phyloP scores from a whole-genome alignment of 2,888 invertebrate genomes.

The Epicampocera succincta region DNA sequence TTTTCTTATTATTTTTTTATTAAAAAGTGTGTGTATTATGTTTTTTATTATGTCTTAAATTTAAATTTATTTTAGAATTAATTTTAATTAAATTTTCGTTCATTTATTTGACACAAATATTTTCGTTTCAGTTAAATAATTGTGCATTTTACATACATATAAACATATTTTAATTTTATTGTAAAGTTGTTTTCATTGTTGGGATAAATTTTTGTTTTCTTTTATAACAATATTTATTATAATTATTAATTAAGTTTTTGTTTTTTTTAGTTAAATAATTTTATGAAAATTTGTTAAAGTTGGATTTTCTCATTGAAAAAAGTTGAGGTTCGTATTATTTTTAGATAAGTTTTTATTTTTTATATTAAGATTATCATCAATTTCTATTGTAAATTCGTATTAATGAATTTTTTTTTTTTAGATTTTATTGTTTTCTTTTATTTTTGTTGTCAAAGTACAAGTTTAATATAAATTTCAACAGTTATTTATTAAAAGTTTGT shows the following conservation, averaged over 20 bases:
- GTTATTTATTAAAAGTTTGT: conserved; percentile 8
- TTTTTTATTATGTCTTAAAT: background rate
- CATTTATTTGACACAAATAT: conserved; percentile 60
- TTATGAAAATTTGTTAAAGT: conserved; percentile 52
- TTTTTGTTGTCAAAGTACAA: conserved; percentile 26
- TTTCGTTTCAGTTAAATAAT: conserved; percentile 41
- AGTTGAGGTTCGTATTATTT: conserved; percentile 39
- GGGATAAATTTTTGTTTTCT: conserved; percentile 9
- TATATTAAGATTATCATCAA: conserved; percentile 65
- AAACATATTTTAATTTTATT: conserved; percentile 53
- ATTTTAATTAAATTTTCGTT: conserved; percentile 22
- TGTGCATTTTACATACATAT: conserved; percentile 63
- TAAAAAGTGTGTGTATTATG: conserved; percentile 42
- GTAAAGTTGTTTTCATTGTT: conserved; percentile 13
- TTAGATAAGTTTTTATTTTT: conserved; percentile 4
- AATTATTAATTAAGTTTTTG: background rate
- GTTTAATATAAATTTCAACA: conserved; percentile 49
- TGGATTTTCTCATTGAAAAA: conserved; percentile 35
- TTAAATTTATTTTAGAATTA: conserved; percentile 10
- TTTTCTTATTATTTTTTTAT: conserved; percentile 6
- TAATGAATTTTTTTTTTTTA: conserved; percentile 47
- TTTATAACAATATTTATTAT: conserved; percentile 24
- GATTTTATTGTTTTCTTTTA: conserved; percentile 16
- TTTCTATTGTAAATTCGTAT: conserved; percentile 69
- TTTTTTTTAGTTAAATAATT: conserved; percentile 30